These are phyloP conservation scores for Trypoxylon attenuatum DNA, from an alignment of 2,888 invertebrate species.

Conservation along the genomic window DNA sequence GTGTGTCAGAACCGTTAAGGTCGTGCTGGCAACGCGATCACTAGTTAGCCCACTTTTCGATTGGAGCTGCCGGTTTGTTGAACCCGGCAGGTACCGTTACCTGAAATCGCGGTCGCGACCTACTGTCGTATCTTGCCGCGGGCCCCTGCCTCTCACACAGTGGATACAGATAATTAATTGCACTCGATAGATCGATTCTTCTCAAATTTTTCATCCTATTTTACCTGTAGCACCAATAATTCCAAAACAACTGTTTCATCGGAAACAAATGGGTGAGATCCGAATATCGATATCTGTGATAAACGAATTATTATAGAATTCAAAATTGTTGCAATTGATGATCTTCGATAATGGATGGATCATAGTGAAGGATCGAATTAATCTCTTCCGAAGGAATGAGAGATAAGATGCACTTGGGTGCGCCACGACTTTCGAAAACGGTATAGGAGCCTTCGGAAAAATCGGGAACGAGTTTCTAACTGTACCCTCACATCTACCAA, in stretches of 20 bases:
- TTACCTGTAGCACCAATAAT: too few species aligned
- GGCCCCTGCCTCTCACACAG: too few species aligned
- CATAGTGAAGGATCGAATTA: background rate
- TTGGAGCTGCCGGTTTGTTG: constrained; percentile 64
- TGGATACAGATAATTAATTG: too few species aligned
- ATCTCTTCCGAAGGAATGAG: too few species aligned
- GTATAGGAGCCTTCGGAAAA: constrained; percentile 51
- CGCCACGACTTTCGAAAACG: constrained; percentile 54
- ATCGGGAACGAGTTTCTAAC: constrained; percentile 58
- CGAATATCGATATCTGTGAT: background rate
- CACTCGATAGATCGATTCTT: background rate
- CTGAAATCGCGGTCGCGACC: constrained; percentile 72
- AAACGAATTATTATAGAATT: background rate
- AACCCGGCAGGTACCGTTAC: constrained; percentile 70
- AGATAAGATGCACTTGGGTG: background rate
- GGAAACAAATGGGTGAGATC: background rate
- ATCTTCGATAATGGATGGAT: background rate
- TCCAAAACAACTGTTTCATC: background rate
- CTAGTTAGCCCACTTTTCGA: constrained; percentile 72
- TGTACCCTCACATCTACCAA: constrained; percentile 53
- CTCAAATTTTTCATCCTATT: background rate
- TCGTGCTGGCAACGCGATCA: constrained; percentile 50
- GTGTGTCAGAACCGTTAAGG: constrained; percentile 71
- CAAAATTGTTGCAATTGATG: background rate
- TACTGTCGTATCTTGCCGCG: constrained; percentile 57